A percentile compares a stretch with the other conserved stretches of the same genome.
Conservation (phyloP, 2,797 vertebrate genomes). For the Chelmon rostratus region DNA sequence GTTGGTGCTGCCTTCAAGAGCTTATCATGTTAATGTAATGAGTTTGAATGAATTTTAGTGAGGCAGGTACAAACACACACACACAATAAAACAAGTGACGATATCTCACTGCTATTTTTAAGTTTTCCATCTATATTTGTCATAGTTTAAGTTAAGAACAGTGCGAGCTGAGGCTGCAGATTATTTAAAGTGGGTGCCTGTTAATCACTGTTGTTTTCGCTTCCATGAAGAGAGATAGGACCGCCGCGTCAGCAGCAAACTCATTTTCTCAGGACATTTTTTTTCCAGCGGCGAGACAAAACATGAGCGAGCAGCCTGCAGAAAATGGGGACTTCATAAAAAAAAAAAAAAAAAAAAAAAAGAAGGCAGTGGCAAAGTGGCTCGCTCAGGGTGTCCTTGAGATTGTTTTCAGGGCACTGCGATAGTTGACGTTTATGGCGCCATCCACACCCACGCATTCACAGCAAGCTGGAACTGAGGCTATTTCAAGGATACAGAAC, state of each 20-base stretch:
- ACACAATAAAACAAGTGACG: slow-evolving; percentile 13
- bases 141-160: slow-evolving; percentile 4
- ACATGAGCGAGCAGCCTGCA: slow-evolving; percentile 31
- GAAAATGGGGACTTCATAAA: slow-evolving; percentile 38
- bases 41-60: background rate
- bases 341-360: slow-evolving; percentile 13
- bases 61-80: background rate
- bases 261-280: slow-evolving; percentile 37
- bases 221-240: slow-evolving; percentile 4
- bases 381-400: slow-evolving; percentile 51
- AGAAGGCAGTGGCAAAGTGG: background rate
- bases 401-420: slow-evolving; percentile 32
- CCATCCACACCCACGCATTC: slow-evolving; percentile 14
- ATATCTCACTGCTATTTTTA: background rate
- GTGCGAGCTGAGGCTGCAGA: slow-evolving; percentile 5
- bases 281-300: slow-evolving; percentile 47
- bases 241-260: slow-evolving; percentile 8
- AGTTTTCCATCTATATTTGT: slow-evolving; percentile 17
- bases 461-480: slow-evolving; percentile 9
- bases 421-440: background rate
- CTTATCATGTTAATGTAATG: background rate
- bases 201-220: slow-evolving; percentile 44
- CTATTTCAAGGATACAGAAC: slow-evolving; percentile 9
- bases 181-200: slow-evolving; percentile 1
- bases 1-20: background rate